Base-by-base conservation (phyloP, 1,140 invertebrate genomes). In the Drosophila seguyi region DNA sequence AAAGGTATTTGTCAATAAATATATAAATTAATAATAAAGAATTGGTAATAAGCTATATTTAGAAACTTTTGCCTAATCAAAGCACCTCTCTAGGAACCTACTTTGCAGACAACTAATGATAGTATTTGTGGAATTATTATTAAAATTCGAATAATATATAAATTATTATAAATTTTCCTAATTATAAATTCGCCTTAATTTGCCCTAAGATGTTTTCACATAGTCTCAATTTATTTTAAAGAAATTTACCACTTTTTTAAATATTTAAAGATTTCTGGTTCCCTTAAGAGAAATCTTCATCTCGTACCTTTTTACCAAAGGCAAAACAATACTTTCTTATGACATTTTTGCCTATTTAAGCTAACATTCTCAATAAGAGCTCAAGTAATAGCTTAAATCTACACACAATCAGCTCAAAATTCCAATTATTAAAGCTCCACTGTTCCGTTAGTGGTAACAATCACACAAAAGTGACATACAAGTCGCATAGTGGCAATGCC, bases 401-500 rank as follows among this genome's bases (percentile, higher is more conserved):
- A 14, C 2, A 11, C 16, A 3, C 13, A 20, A 42, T 11, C 4
- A 20, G 10, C 1, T 14, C 2, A 1, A 13, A 42, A 8, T 62
- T 22, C 3, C 6, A 16, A 1, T 11, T 65, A 34, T 18, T 14
- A 14, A 44, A 7, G 4, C 20, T 29, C 22, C 13, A 67, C 66
- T 69, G 66, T 67, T 18, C 4, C 13, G 1, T 22, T 57, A 69
- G 79, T 57, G 74, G 55, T 47, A 78, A 62, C 63, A 81, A 78
- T 87, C 84, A 60, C 65, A 86, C 83, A 82, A 87, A 53, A 73
- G 84, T 86, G 83, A 76, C 84, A 83, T 83, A 82, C 65, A 85
- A 86, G 83, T 84, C 65, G 65, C 79, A 68, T 58, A 61, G 66
- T 39, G 34, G 66, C 47, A 68, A 58, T 79, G 63, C 63, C 50